These are phyloP conservation scores for Ambastaia sidthimunki DNA, from an alignment of 2,797 vertebrate genomes.

Conservation along the genomic window DNA sequence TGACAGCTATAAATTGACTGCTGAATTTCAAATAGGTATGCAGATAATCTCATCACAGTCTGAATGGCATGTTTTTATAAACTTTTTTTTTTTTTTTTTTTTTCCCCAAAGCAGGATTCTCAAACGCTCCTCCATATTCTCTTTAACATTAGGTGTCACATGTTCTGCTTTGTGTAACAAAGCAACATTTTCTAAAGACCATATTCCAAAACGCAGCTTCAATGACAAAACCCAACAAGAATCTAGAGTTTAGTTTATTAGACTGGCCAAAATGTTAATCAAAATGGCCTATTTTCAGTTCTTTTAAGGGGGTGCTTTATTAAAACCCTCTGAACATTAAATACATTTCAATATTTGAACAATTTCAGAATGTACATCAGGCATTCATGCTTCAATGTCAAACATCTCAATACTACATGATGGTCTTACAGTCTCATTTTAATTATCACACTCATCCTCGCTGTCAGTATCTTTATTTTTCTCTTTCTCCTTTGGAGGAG, in stretches of 20 bases:
- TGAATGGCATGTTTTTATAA: not conserved
- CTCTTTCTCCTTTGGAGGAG: conserved; percentile 61
- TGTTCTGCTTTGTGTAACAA: not conserved
- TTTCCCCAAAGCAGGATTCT: not conserved
- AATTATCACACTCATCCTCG: conserved; percentile 43
- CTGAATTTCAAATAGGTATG: not conserved
- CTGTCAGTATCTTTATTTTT: conserved; percentile 61
- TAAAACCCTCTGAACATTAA: not conserved
- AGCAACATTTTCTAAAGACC: not conserved
- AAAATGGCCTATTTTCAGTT: not conserved
- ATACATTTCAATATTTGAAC: conserved; percentile 7
- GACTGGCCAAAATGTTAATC: not conserved
- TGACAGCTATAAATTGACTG: not conserved
- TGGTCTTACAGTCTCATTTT: conserved; percentile 1
- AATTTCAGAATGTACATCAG: not conserved
- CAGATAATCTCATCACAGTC: not conserved
- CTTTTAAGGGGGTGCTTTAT: not conserved
- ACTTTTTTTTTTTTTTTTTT: too few relatives aligned
- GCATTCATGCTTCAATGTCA: conserved; percentile 41
- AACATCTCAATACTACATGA: not conserved
- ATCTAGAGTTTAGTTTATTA: not conserved
- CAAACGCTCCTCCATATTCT: not conserved
- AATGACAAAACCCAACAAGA: not conserved
- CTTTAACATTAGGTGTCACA: not conserved
- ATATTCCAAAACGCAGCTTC: not conserved